Evolutionary conservation across 30 jellyfish, hydroid and myxozoan species (phyloP).

Genomic region (Sanderia malayensis): DNA sequence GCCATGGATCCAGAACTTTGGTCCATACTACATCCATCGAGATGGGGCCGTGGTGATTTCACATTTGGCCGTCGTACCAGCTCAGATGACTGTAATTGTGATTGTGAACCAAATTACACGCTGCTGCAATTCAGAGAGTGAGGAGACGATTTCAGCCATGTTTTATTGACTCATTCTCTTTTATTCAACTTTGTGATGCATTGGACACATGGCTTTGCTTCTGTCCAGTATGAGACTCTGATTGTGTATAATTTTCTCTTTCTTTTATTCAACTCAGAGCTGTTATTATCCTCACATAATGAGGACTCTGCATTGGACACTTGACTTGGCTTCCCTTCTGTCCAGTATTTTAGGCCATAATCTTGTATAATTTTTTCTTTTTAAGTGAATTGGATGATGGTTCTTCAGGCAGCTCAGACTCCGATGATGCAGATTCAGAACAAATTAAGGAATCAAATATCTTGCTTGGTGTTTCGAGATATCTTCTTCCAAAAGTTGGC

Average conservation of each 20-base stretch:
- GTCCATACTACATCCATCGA: conserved; percentile 73
- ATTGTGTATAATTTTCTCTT: too few species aligned
- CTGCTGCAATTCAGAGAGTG: conserved; percentile 75
- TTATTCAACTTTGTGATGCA: too few species aligned
- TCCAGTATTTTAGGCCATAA: too few species aligned
- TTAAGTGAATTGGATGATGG: conserved; percentile 56
- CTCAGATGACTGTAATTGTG: conserved; percentile 89
- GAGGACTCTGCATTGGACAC: too few species aligned
- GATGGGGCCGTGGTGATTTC: conserved; percentile 93
- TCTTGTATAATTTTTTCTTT: too few species aligned
- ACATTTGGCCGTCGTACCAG: conserved; percentile 54
- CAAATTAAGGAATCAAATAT: conserved; percentile 49
- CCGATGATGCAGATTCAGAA: conserved; percentile 24
- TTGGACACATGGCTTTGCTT: too few species aligned
- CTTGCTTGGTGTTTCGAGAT: conserved; percentile 68
- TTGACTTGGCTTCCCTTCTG: too few species aligned
- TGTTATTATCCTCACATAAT: too few species aligned
- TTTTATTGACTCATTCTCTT: too few species aligned
- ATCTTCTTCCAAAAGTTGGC: conserved; percentile 83
- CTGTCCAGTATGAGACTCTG: too few species aligned
- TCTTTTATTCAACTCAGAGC: too few species aligned
- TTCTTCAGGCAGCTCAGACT: conserved; percentile 32
- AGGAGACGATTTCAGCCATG: too few species aligned
- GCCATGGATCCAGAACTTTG: conserved; percentile 66
- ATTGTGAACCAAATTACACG: conserved; percentile 83